Evolutionary conservation across 2,888 invertebrate genomes (phyloP), one percentile per base, ranked within the genome.

Genomic region (Drosophila hamatofila): DNA sequence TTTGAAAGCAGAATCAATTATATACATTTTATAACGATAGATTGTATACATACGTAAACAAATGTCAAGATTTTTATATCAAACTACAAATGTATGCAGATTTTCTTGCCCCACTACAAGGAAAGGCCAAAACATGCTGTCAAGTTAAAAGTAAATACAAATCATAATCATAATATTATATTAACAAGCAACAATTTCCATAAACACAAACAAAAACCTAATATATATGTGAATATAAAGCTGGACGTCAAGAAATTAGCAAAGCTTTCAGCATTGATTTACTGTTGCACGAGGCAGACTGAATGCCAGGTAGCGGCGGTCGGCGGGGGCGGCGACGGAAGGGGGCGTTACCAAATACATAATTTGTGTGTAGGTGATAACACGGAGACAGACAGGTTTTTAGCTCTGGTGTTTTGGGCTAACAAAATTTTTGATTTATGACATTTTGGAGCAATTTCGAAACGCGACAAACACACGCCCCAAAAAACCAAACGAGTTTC

Each of bases 361-460:
- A 75, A 78, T 75, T 73, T 80, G 71, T 78, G 81, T 86, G 84
- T 81, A 89, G 84, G 84, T 85, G 84, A 85, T 84, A 84, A 89
- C 87, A 83, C 54, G 66, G 68, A 60, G 87, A 81, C 84, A 86
- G 61, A 68, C 67, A 68, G 67, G 80, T 78, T 80, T 78, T 79
- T 64, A 60, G 64, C 44, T 55, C 16, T 57, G 44, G 41, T 67
- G 59, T 54, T 70, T 71, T 61, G 55, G 41, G 41, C 39, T 74
- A 73, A 52, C 69, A 72, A 78, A 16, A 66, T 73, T 78, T 86
- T 88, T 86, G 88, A 89, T 86, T 86, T 89, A 89, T 83, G 81
- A 72, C 78, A 76, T 81, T 87, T 88, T 86, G 89, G 80, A 84
- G 77, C 75, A 70, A 71, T 88, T 90, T 88, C 89, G 86, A 89